Conservation (phyloP, 2,888 invertebrate species). For the Frankliniella fusca region DNA sequence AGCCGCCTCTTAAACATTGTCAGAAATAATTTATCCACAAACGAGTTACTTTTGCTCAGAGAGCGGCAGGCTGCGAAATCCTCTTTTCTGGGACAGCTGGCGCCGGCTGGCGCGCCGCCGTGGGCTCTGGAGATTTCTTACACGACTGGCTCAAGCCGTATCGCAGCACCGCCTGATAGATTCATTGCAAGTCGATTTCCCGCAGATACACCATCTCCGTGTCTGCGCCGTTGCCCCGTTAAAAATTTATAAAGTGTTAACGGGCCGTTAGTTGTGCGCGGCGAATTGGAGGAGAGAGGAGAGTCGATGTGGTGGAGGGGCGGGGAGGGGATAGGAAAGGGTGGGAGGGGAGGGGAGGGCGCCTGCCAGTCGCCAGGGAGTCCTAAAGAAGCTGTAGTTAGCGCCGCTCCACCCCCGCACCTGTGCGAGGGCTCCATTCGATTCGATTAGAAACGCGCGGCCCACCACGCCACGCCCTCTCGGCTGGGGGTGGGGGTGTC, state of each 20-base stretch:
- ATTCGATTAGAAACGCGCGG: slow-evolving; percentile 15
- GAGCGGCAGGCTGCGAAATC: neutral
- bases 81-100: neutral
- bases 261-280: slow-evolving; percentile 12
- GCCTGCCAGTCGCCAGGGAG: neutral
- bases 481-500: neutral
- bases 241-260: slow-evolving; percentile 14
- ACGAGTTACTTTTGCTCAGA: too few relatives aligned
- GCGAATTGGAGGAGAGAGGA: neutral
- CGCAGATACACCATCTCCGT: slow-evolving; percentile 12
- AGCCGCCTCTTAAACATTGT: too few relatives aligned
- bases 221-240: neutral
- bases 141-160: neutral
- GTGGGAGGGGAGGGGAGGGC: neutral
- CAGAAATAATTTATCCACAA: too few relatives aligned
- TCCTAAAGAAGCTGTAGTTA: slow-evolving; percentile 20
- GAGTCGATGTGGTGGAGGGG: neutral
- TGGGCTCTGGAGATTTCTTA: neutral
- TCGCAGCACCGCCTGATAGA: neutral
- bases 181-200: slow-evolving; percentile 26
- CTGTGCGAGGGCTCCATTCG: neutral
- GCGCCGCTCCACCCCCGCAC: slow-evolving; percentile 13
- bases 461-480: neutral
- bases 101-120: neutral
- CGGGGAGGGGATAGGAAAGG: neutral